Conservation (phyloP, 2,797 vertebrate genomes). For the Otolemur crassicaudatus region DNA sequence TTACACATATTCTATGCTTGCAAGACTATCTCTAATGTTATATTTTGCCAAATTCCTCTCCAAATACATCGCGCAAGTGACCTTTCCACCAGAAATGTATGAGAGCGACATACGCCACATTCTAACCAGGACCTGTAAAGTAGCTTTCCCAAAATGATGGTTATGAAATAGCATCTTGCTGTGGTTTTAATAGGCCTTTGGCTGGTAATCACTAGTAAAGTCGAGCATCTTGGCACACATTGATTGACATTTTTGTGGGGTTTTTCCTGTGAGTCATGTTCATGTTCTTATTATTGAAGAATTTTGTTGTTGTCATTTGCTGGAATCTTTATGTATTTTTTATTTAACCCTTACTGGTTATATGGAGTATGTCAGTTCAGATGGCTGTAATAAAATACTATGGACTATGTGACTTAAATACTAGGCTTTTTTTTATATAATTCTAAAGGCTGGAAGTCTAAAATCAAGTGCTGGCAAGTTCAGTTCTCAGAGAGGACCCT, state of each 20-base stretch:
- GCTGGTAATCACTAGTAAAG: not conserved
- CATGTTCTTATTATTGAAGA: not conserved
- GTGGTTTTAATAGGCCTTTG: not conserved
- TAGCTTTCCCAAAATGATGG: not conserved
- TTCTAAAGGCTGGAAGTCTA: not conserved
- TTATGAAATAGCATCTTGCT: not conserved
- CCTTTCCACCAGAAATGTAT: not conserved
- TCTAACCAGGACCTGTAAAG: not conserved
- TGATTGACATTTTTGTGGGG: not conserved
- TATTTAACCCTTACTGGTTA: not conserved
- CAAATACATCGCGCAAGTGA: not conserved
- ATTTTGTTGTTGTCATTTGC: not conserved
- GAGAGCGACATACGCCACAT: not conserved
- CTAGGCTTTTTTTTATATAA: not conserved
- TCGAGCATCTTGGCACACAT: not conserved
- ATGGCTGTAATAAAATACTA: not conserved
- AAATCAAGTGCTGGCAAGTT: not conserved
- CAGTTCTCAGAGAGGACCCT: not conserved
- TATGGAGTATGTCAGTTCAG: not conserved
- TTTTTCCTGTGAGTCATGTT: not conserved
- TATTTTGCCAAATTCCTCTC: not conserved
- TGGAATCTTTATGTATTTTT: not conserved
- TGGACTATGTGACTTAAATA: not conserved
- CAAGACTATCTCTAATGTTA: not conserved
- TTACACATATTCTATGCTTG: not conserved